phyloP scores from a whole-genome alignment of 1,140 invertebrate genomes.

The Dinoponera quadriceps region DNA sequence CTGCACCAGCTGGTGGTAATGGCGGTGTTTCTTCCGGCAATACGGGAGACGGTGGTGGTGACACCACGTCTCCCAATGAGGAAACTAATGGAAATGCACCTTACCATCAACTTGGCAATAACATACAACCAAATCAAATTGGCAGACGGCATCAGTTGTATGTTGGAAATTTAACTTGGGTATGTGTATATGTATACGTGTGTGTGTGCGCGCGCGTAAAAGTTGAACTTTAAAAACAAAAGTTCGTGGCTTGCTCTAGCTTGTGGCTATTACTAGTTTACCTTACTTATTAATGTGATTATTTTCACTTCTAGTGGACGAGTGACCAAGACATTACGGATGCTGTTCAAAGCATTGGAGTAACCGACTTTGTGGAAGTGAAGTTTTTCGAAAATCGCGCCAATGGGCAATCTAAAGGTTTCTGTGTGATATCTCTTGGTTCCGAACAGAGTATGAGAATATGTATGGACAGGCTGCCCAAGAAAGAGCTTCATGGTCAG shows the following conservation, averaged over 20 bases:
- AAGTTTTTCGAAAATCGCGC: slow-evolving; percentile 99
- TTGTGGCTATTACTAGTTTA: not conserved
- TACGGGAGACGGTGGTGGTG: slow-evolving; percentile 77
- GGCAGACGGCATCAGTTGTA: slow-evolving; percentile 95
- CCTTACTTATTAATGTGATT: slow-evolving; percentile 23
- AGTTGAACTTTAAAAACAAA: slow-evolving; percentile 31
- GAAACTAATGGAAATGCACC: slow-evolving; percentile 90
- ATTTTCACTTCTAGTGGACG: slow-evolving; percentile 93
- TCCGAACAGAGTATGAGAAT: slow-evolving; percentile 96
- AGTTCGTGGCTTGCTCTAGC: too few relatives aligned
- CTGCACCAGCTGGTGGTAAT: slow-evolving; percentile 88
- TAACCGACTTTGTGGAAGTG: slow-evolving; percentile 97
- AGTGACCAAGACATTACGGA: slow-evolving; percentile 98
- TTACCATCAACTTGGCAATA: slow-evolving; percentile 89
- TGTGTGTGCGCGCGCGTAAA: too few relatives aligned
- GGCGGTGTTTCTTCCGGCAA: slow-evolving; percentile 80
- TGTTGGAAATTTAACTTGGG: slow-evolving; percentile 97
- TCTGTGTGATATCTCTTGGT: slow-evolving; percentile 96
- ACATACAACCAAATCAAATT: slow-evolving; percentile 90
- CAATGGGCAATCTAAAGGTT: slow-evolving; percentile 99
- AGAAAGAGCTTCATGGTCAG: slow-evolving; percentile 98
- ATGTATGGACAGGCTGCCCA: slow-evolving; percentile 96
- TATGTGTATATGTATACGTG: slow-evolving; percentile 82
- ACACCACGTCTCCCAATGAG: slow-evolving; percentile 86
- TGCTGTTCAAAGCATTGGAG: slow-evolving; percentile 93